Percentiles rank a stretch among this genome's conserved stretches.
Evolutionary conservation across 2,113 vertebrate species (phyloP).

Genomic region (Corydoras maculifer): DNA sequence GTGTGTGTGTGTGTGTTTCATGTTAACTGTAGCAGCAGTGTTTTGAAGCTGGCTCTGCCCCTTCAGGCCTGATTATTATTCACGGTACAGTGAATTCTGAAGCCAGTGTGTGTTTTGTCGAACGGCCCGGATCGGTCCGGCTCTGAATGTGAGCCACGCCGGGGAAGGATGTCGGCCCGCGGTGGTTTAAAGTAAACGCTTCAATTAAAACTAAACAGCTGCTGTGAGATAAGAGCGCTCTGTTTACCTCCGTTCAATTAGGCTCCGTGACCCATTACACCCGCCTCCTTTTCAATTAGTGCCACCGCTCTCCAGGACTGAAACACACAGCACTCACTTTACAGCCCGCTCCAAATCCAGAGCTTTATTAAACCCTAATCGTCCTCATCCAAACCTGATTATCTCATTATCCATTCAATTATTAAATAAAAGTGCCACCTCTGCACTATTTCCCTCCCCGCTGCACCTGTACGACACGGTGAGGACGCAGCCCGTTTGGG

Average conservation of each 20-base stretch:
- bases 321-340: slow-evolving; percentile 1
- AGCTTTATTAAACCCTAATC: neutral
- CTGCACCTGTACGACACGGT: no score
- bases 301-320: neutral
- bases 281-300: slow-evolving; percentile 54
- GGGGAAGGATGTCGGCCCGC: slow-evolving; percentile 46
- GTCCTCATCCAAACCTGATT: neutral
- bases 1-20: slow-evolving; percentile 1
- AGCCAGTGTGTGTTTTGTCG: slow-evolving; percentile 43
- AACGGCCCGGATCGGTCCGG: slow-evolving; percentile 30
- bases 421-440: no score
- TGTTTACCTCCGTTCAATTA: slow-evolving; percentile 52
- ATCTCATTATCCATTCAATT: neutral
- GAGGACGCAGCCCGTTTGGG: no score
- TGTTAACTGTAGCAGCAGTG: neutral
- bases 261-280: slow-evolving; percentile 50
- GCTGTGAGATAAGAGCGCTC: slow-evolving; percentile 65
- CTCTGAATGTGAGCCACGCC: slow-evolving; percentile 54
- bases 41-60: neutral
- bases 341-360: neutral
- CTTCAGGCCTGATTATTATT: slow-evolving; percentile 31
- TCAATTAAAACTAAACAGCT: slow-evolving; percentile 72
- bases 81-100: slow-evolving; percentile 27
- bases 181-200: slow-evolving; percentile 59
- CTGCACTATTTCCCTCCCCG: no score